Percentiles rank a stretch among this genome's conserved stretches.
Conservation (phyloP, 2,113 vertebrate species). For the Harpagus bidentatus region DNA sequence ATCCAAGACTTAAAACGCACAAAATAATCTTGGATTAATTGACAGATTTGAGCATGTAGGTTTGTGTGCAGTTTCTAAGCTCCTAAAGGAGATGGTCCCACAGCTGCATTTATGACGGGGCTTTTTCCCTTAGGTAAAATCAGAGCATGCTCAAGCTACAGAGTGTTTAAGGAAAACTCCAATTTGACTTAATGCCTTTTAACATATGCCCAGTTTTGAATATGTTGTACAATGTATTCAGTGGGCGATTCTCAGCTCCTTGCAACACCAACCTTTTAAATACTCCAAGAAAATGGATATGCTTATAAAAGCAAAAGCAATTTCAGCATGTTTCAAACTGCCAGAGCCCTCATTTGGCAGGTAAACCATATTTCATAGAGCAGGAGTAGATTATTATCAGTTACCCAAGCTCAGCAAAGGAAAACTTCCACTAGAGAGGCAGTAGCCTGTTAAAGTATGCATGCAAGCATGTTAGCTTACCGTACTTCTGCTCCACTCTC, state of each 20-base stretch:
- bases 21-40: background rate
- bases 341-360: background rate
- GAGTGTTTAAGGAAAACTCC: background rate
- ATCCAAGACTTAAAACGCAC: background rate
- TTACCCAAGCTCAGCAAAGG: background rate
- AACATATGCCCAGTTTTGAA: background rate
- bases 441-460: background rate
- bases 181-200: background rate
- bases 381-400: background rate
- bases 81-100: background rate
- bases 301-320: background rate
- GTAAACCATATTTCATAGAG: background rate
- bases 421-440: background rate
- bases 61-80: background rate
- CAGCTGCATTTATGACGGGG: fast-evolving
- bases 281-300: background rate
- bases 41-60: background rate
- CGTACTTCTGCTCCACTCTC: background rate
- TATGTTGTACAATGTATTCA: background rate
- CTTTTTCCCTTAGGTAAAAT: background rate
- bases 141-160: background rate
- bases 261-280: background rate
- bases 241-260: background rate
- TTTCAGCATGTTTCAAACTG: background rate
- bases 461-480: background rate